These are phyloP conservation scores for Amyelois transitella DNA, from an alignment of 1,140 invertebrate genomes.

Conservation along the genomic window DNA sequence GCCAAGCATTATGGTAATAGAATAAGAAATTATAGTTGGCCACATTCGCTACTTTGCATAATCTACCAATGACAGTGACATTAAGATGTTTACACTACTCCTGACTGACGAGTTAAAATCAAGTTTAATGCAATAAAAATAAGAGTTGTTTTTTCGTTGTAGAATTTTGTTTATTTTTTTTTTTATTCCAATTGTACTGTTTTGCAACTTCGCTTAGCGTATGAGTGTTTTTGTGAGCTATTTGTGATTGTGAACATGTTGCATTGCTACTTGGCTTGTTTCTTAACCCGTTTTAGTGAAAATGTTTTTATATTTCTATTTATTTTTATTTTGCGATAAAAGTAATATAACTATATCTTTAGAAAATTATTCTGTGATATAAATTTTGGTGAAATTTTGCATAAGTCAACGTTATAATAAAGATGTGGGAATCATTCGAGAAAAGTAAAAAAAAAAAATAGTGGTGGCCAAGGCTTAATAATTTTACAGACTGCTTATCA, in stretches of 20 bases:
- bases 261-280: neutral
- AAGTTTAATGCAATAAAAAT: neutral
- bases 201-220: neutral
- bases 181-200: neutral
- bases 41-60: conserved; percentile 48
- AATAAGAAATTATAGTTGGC: conserved; percentile 31
- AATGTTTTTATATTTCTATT: too few relatives aligned
- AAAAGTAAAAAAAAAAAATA: too few relatives aligned
- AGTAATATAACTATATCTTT: too few relatives aligned
- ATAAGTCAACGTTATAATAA: too few relatives aligned
- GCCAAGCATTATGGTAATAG: conserved; percentile 42
- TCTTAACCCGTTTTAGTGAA: too few relatives aligned
- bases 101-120: neutral
- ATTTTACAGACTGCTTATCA: too few relatives aligned
- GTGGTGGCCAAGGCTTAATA: too few relatives aligned
- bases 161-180: neutral
- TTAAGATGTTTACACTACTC: conserved; percentile 27
- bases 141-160: neutral
- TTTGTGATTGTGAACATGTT: neutral
- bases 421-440: too few relatives aligned
- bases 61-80: conserved; percentile 43
- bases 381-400: too few relatives aligned
- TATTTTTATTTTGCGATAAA: neutral
- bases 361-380: too few relatives aligned
- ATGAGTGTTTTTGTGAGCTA: neutral